These are phyloP conservation scores for Tursiops truncatus DNA, from an alignment of 2,113 vertebrate genomes.

Conservation along the genomic window DNA sequence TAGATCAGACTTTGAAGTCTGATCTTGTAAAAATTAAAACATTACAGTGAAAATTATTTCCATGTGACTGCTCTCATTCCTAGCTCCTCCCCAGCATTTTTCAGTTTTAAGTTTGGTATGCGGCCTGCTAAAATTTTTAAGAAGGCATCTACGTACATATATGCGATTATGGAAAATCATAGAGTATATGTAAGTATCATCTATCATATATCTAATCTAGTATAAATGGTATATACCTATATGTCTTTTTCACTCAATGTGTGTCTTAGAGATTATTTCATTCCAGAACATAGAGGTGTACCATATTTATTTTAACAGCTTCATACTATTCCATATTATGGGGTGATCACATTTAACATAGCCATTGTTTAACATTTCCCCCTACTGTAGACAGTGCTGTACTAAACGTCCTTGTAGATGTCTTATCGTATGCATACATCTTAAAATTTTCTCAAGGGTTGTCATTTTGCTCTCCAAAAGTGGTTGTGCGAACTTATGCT, in stretches of 20 bases:
- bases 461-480: background rate
- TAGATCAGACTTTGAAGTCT: slow-evolving; percentile 47
- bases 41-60: slow-evolving; percentile 2
- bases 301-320: slow-evolving; percentile 8
- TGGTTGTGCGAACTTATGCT: background rate
- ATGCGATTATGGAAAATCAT: background rate
- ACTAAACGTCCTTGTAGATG: background rate
- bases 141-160: background rate
- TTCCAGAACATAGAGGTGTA: background rate
- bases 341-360: background rate
- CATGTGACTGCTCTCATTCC: background rate
- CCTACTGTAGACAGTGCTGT: background rate
- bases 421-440: background rate
- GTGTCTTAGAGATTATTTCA: slow-evolving; percentile 25
- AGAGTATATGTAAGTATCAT: background rate
- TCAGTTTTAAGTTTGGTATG: slow-evolving; percentile 1
- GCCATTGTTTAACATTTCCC: background rate
- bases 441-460: background rate
- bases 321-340: background rate
- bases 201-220: background rate
- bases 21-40: slow-evolving; percentile 31
- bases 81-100: background rate
- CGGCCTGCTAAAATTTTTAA: background rate
- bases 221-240: background rate
- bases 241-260: background rate